Percentiles rank a stretch among this genome's conserved stretches.
phyloP scores from a whole-genome alignment of 2,888 invertebrate genomes.

The Agrotis exclamationis region DNA sequence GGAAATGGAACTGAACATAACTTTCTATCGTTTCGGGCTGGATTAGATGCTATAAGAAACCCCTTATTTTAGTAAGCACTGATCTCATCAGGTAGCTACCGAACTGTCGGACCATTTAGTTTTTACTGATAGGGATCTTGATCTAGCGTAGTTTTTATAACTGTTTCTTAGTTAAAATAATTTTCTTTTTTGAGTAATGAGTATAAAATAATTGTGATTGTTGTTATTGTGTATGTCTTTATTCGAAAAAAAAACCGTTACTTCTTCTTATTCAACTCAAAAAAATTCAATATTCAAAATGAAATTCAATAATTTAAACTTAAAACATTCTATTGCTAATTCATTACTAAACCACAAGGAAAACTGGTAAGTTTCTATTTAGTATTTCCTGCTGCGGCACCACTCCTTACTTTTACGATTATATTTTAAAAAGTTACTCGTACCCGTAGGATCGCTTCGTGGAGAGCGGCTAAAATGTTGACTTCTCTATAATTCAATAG shows the following conservation, averaged over 20 bases:
- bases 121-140: background rate
- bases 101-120: background rate
- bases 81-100: slow-evolving; percentile 23
- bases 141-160: background rate
- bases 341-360: background rate
- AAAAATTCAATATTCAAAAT: background rate
- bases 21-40: background rate
- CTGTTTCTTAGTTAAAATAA: too few species aligned
- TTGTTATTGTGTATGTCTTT: too few species aligned
- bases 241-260: too few species aligned
- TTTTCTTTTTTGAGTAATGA: too few species aligned
- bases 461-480: slow-evolving; percentile 54
- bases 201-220: too few species aligned
- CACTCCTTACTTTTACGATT: slow-evolving; percentile 10
- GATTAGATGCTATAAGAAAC: background rate
- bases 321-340: background rate
- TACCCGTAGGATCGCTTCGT: slow-evolving; percentile 23
- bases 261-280: background rate
- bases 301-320: background rate
- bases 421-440: slow-evolving; percentile 16
- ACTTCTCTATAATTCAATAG: slow-evolving; percentile 65
- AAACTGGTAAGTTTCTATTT: background rate
- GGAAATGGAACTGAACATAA: background rate
- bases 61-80: background rate
- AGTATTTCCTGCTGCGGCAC: background rate